Evolutionary conservation across 2,888 invertebrate genomes (phyloP).

Genomic region (Glomeris marginata): DNA sequence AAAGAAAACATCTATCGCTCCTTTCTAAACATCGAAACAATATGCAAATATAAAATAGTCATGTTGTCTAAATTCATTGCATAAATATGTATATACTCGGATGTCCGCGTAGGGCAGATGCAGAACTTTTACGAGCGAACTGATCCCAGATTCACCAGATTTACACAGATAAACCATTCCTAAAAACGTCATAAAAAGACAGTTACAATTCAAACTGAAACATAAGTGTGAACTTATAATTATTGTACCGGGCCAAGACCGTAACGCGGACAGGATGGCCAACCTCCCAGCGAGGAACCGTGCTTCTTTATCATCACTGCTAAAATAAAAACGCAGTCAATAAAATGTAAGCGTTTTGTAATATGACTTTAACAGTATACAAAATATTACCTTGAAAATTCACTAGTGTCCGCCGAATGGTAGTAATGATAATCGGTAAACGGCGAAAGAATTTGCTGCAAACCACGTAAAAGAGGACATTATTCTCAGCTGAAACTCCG

Average conservation of each 20-base stretch:
- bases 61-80: background rate
- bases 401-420: slow-evolving; percentile 23
- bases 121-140: slow-evolving; percentile 36
- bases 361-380: slow-evolving; percentile 7
- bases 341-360: background rate
- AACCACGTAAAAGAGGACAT: slow-evolving; percentile 21
- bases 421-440: slow-evolving; percentile 79
- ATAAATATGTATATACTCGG: slow-evolving; percentile 49
- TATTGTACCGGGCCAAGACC: slow-evolving; percentile 70
- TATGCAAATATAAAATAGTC: too few relatives aligned
- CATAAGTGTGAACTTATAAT: background rate
- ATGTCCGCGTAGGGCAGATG: slow-evolving; percentile 79
- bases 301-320: slow-evolving; percentile 49
- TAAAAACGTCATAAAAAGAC: slow-evolving; percentile 8
- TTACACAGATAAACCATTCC: slow-evolving; percentile 30
- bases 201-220: background rate
- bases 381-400: slow-evolving; percentile 42
- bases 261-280: slow-evolving; percentile 58
- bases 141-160: slow-evolving; percentile 29
- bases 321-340: slow-evolving; percentile 11
- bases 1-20: slow-evolving; percentile 78
- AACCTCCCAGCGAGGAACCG: slow-evolving; percentile 71
- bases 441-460: slow-evolving; percentile 77
- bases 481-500: background rate
- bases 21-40: slow-evolving; percentile 45